These are phyloP conservation scores for Bombus ignitus DNA, from an alignment of 1,140 invertebrate genomes.

Conservation along the genomic window DNA sequence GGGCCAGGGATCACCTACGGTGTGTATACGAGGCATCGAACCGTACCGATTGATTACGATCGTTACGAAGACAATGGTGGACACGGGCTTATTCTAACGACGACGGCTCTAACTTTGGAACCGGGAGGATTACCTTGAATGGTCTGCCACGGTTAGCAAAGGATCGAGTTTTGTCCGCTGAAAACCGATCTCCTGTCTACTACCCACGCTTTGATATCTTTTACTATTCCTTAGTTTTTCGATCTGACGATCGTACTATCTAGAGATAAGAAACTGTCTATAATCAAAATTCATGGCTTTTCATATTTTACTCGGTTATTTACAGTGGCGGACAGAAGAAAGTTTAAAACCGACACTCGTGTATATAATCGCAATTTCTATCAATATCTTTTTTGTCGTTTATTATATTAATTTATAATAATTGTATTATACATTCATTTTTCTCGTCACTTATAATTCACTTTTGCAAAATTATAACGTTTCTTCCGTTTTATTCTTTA, in stretches of 20 bases:
- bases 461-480: no score
- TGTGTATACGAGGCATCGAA: slow-evolving; percentile 61
- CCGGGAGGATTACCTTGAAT: slow-evolving; percentile 60
- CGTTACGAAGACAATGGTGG: slow-evolving; percentile 75
- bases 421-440: no score
- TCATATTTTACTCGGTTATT: slow-evolving; percentile 62
- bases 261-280: no score
- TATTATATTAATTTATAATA: no score
- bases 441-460: no score
- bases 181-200: slow-evolving; percentile 67
- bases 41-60: slow-evolving; percentile 75
- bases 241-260: slow-evolving; percentile 35
- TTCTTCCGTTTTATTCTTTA: no score
- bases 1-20: slow-evolving; percentile 61
- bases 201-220: slow-evolving; percentile 57
- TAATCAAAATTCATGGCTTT: slow-evolving; percentile 53
- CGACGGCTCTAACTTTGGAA: slow-evolving; percentile 60
- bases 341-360: no score
- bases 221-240: slow-evolving; percentile 47
- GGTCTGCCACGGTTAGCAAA: slow-evolving; percentile 59
- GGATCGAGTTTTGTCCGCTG: slow-evolving; percentile 60
- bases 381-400: no score
- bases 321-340: no score
- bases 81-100: slow-evolving; percentile 71
- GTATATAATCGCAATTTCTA: no score